Conservation (phyloP, 2,113 vertebrate species). For the Nerophis ophidion region DNA sequence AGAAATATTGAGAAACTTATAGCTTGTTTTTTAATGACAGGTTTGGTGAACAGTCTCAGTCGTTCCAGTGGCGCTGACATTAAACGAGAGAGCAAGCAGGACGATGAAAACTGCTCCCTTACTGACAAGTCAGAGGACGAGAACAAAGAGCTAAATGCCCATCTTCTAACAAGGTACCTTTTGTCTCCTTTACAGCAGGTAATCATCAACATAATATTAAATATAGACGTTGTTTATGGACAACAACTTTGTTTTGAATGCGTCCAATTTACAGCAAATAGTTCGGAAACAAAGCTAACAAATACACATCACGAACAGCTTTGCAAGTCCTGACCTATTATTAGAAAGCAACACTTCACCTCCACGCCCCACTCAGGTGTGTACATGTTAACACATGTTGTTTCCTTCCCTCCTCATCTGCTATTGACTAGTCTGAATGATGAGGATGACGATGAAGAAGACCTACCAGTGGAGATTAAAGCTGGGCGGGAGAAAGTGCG, state of each 20-base stretch:
- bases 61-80: conserved; percentile 72
- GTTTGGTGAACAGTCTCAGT: conserved; percentile 67
- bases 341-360: conserved; percentile 1
- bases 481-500: conserved; percentile 96
- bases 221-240: too few relatives aligned
- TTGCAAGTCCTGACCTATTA: background rate
- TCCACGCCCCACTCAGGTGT: too few relatives aligned
- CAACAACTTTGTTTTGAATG: background rate
- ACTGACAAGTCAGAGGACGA: conserved; percentile 89
- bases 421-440: conserved; percentile 76
- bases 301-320: background rate
- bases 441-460: conserved; percentile 83
- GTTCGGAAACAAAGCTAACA: too few relatives aligned
- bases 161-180: conserved; percentile 80
- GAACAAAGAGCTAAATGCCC: conserved; percentile 82
- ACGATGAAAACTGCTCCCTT: conserved; percentile 82
- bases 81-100: conserved; percentile 88
- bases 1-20: background rate
- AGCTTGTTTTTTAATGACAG: conserved; percentile 31
- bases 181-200: background rate
- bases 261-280: background rate
- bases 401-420: conserved; percentile 61
- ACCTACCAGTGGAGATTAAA: conserved; percentile 96
- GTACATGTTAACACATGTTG: conserved; percentile 35
- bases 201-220: background rate